Evolutionary conservation across 2,888 invertebrate genomes (phyloP).

Genomic region (Sesia bembeciformis): DNA sequence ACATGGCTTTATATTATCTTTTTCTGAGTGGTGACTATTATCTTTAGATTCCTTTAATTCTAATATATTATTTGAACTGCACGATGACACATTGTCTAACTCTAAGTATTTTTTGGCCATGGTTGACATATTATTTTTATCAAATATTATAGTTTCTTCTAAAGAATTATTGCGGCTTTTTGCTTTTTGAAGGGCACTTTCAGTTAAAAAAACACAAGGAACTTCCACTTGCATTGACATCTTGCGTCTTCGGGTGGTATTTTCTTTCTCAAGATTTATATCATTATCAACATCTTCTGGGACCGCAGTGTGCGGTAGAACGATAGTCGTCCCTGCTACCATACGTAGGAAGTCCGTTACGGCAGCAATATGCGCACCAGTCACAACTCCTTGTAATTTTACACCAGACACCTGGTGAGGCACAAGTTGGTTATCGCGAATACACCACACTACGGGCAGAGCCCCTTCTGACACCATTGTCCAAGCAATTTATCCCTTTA

Average conservation of each 20-base stretch:
- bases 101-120: conserved; percentile 42
- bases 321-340: conserved; percentile 77
- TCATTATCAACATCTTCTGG: conserved; percentile 57
- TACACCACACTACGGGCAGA: conserved; percentile 79
- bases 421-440: conserved; percentile 79
- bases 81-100: conserved; percentile 41
- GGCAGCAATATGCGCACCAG: conserved; percentile 78
- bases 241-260: conserved; percentile 54
- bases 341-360: conserved; percentile 78
- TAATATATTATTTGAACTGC: conserved; percentile 42
- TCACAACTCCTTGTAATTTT: conserved; percentile 77
- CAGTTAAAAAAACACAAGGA: conserved; percentile 68
- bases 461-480: conserved; percentile 78
- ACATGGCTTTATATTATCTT: conserved; percentile 33
- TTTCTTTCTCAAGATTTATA: conserved; percentile 59
- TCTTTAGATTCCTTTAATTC: conserved; percentile 24
- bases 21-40: conserved; percentile 23
- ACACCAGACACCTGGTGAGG: conserved; percentile 80
- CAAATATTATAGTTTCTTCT: conserved; percentile 58
- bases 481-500: not conserved
- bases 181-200: conserved; percentile 62
- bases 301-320: conserved; percentile 65
- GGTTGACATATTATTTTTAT: conserved; percentile 40
- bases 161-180: conserved; percentile 61
- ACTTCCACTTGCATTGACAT: conserved; percentile 73